These are phyloP conservation scores for Orchestia grillus DNA, from an alignment of 1,140 invertebrate species.

Conservation along the genomic window DNA sequence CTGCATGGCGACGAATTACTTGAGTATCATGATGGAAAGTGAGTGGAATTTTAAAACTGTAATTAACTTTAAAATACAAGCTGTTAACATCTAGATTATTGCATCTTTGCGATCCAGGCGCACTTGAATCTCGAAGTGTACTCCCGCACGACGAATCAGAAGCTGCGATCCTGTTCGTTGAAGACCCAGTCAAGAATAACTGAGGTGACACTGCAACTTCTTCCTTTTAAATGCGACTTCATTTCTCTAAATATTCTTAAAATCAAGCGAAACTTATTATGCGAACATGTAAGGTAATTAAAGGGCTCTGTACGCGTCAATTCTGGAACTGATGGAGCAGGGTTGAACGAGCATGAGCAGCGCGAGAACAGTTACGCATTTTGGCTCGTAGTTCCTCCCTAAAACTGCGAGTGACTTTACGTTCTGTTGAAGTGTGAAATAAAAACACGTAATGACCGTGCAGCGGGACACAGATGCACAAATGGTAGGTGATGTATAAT, in stretches of 20 bases:
- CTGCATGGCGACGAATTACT: not conserved
- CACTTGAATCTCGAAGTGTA: not conserved
- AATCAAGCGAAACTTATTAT: not conserved
- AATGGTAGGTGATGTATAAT: not conserved
- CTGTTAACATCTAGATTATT: not conserved
- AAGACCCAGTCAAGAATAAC: not conserved
- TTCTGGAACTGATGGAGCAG: not conserved
- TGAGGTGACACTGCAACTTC: not conserved
- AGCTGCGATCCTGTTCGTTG: not conserved
- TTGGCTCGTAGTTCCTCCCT: not conserved
- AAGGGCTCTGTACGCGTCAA: not conserved
- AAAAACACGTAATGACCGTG: not conserved
- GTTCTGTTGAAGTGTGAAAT: not conserved
- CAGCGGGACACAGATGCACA: not conserved
- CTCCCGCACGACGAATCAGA: not conserved
- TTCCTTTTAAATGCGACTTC: not conserved
- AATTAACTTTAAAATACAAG: not conserved
- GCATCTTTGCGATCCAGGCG: not conserved
- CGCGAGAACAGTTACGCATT: not conserved
- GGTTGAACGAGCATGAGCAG: not conserved
- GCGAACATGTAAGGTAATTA: not conserved
- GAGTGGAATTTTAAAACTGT: not conserved
- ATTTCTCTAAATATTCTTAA: not conserved
- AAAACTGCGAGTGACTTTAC: not conserved
- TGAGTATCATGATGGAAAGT: not conserved